Evolutionary conservation across 2,797 vertebrate genomes (phyloP).

Genomic region (Myotis daubentonii): DNA sequence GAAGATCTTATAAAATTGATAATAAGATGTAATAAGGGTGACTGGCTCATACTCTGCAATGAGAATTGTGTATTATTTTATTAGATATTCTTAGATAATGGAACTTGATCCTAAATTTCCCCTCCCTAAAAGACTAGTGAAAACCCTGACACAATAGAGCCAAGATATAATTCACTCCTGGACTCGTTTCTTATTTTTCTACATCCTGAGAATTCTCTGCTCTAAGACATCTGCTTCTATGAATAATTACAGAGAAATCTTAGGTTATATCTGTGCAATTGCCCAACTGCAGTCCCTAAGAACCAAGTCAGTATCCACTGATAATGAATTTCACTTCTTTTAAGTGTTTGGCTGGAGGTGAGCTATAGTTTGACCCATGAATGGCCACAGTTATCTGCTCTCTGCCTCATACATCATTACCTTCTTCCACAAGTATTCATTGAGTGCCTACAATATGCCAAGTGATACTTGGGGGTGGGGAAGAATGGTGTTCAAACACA

Average conservation of each 20-base stretch:
- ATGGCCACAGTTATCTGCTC: background rate
- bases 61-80: background rate
- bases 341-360: accelerated
- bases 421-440: background rate
- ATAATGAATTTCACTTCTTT: background rate
- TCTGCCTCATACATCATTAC: too few relatives aligned
- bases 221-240: background rate
- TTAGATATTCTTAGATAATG: conserved; percentile 4
- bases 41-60: background rate
- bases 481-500: background rate
- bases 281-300: background rate
- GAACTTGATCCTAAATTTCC: background rate
- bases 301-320: background rate
- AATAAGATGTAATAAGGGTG: background rate
- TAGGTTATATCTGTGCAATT: background rate
- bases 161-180: background rate
- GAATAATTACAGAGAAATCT: background rate
- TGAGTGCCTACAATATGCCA: background rate
- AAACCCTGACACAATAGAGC: background rate
- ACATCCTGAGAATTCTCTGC: background rate
- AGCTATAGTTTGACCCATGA: background rate
- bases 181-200: background rate
- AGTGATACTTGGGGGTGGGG: too few relatives aligned
- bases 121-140: background rate
- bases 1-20: background rate